A percentile compares a stretch with the other conserved stretches of the same genome.
Evolutionary conservation across 2,888 invertebrate genomes (phyloP).

Genomic region (Melanargia galathea): DNA sequence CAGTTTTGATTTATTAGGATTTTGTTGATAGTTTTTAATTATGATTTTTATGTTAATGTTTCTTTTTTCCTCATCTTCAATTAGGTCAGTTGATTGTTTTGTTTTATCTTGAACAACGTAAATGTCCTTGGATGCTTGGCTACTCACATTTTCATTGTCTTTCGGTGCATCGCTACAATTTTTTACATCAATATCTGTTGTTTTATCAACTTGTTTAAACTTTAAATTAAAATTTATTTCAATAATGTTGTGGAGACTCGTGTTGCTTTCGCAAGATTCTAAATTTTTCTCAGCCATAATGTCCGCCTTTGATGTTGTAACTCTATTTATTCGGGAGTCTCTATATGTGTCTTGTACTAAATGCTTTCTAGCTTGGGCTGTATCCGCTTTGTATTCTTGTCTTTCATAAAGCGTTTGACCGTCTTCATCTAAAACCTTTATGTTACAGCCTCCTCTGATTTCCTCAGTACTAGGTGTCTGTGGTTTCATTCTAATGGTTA

Average conservation of each 20-base stretch:
- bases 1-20: constrained; percentile 31
- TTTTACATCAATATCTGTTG: constrained; percentile 52
- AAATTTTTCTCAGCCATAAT: constrained; percentile 42
- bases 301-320: constrained; percentile 49
- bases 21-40: constrained; percentile 48
- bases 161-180: constrained; percentile 43
- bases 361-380: constrained; percentile 33
- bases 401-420: constrained; percentile 62
- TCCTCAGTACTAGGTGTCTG: constrained; percentile 55
- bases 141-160: constrained; percentile 37
- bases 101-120: constrained; percentile 50
- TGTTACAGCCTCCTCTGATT: constrained; percentile 53
- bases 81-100: constrained; percentile 31
- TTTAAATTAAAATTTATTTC: constrained; percentile 67
- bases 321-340: constrained; percentile 52
- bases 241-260: constrained; percentile 56
- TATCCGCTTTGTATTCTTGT: constrained; percentile 50
- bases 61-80: constrained; percentile 51
- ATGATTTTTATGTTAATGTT: constrained; percentile 64
- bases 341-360: constrained; percentile 55
- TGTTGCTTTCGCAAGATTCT: constrained; percentile 43
- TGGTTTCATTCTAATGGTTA: constrained; percentile 53
- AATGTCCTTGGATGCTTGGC: constrained; percentile 49
- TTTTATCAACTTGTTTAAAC: constrained; percentile 59
- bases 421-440: constrained; percentile 61